These are phyloP conservation scores for Labia minor DNA, from an alignment of 2,888 invertebrate species.

Conservation along the genomic window DNA sequence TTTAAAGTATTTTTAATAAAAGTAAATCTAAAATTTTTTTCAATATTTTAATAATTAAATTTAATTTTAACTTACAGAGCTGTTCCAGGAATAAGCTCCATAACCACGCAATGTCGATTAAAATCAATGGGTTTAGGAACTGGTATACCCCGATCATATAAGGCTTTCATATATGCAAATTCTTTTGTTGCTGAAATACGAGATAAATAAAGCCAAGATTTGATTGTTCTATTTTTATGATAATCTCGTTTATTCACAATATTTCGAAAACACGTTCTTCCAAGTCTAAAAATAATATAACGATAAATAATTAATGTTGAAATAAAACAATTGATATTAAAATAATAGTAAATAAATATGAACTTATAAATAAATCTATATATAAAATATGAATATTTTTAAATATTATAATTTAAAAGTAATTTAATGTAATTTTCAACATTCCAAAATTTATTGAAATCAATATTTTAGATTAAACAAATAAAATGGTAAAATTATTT, in stretches of 20 bases:
- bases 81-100: constrained; percentile 80
- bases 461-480: too few relatives aligned
- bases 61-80: constrained; percentile 63
- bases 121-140: constrained; percentile 91
- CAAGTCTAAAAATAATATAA: constrained; percentile 51
- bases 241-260: constrained; percentile 94
- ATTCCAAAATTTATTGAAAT: too few relatives aligned
- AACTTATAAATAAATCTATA: not conserved
- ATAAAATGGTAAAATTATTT: too few relatives aligned
- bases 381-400: not conserved
- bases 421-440: too few relatives aligned
- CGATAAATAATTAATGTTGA: constrained; percentile 16
- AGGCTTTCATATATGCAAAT: constrained; percentile 93
- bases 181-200: constrained; percentile 94
- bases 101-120: constrained; percentile 90
- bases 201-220: constrained; percentile 93
- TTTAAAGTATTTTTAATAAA: too few relatives aligned
- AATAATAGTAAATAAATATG: too few relatives aligned
- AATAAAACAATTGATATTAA: too few relatives aligned
- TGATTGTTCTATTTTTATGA: constrained; percentile 77
- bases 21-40: too few relatives aligned
- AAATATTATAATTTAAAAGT: not conserved
- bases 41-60: too few relatives aligned
- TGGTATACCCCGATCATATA: constrained; percentile 81
- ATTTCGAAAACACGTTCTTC: constrained; percentile 91